phyloP scores from a whole-genome alignment of 2,797 vertebrate genomes.

The Neosilurus mollespiculum region DNA sequence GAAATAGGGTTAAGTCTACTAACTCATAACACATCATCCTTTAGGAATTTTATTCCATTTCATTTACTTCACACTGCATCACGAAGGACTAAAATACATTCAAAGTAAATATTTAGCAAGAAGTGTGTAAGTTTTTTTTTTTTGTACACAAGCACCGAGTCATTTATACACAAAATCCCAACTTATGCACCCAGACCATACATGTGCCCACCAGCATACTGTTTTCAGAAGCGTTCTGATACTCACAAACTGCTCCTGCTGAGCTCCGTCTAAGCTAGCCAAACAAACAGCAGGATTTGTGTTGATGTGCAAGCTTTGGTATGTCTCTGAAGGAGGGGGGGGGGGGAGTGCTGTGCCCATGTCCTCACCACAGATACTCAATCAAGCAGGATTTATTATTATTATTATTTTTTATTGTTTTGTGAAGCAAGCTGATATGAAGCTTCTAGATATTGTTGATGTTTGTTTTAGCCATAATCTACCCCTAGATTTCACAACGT shows the following conservation, averaged over 20 bases:
- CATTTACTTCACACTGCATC: background rate
- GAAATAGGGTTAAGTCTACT: background rate
- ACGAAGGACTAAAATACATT: background rate
- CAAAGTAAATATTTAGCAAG: background rate
- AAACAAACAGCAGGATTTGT: slow-evolving; percentile 25
- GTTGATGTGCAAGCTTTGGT: slow-evolving; percentile 20
- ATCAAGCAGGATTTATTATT: background rate
- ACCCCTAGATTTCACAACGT: background rate
- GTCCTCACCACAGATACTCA: background rate
- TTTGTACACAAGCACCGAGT: background rate
- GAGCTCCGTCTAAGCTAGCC: slow-evolving; percentile 9
- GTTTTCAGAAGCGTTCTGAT: slow-evolving; percentile 28
- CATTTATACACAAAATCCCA: background rate
- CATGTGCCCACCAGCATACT: slow-evolving; percentile 17
- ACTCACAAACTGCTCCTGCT: slow-evolving; percentile 33
- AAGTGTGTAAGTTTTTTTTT: too few species aligned
- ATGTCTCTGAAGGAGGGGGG: background rate
- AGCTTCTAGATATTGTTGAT: background rate
- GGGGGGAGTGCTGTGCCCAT: too few species aligned
- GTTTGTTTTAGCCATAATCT: slow-evolving; percentile 15
- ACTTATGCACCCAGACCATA: background rate
- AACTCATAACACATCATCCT: background rate
- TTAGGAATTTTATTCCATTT: background rate
- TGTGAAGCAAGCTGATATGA: background rate
- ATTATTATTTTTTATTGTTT: background rate